Evolutionary conservation across 1,140 invertebrate species (phyloP).

Genomic region (Lamellibrachia luymesi): DNA sequence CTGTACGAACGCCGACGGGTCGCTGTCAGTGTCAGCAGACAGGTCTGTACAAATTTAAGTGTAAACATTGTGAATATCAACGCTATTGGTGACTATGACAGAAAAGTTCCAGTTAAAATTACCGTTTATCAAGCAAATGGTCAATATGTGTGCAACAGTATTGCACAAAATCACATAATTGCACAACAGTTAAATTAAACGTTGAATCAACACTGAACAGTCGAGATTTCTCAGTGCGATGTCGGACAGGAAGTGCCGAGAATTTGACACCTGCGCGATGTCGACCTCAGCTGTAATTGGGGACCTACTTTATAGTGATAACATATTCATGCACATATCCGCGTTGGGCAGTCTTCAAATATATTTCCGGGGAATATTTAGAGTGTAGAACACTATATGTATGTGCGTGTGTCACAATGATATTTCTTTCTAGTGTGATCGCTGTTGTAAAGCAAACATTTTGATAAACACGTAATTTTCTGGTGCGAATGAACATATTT

Average conservation of each 20-base stretch:
- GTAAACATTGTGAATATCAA: neutral
- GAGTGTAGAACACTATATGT: neutral
- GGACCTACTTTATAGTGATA: neutral
- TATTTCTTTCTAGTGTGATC: neutral
- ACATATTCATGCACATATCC: constrained; percentile 1
- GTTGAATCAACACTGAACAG: neutral
- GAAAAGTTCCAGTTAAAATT: neutral
- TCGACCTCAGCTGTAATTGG: neutral
- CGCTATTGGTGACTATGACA: neutral
- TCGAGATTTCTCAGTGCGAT: neutral
- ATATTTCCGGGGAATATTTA: neutral
- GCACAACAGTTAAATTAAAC: neutral
- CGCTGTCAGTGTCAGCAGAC: neutral
- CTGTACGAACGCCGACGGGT: too few relatives aligned
- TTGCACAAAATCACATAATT: neutral
- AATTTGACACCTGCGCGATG: constrained; percentile 3
- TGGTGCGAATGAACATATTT: constrained; percentile 15
- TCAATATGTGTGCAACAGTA: neutral
- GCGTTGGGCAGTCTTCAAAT: neutral
- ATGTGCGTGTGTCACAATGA: neutral
- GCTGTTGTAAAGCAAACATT: neutral
- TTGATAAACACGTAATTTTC: constrained; percentile 4
- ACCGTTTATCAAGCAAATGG: neutral
- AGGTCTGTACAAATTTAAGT: constrained; percentile 5
- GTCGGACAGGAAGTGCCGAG: constrained; percentile 2